Percentiles rank a stretch among this genome's conserved stretches.
These are phyloP conservation scores for Labeo calbasu DNA, from an alignment of 2,797 vertebrate genomes.

Conservation along the genomic window DNA sequence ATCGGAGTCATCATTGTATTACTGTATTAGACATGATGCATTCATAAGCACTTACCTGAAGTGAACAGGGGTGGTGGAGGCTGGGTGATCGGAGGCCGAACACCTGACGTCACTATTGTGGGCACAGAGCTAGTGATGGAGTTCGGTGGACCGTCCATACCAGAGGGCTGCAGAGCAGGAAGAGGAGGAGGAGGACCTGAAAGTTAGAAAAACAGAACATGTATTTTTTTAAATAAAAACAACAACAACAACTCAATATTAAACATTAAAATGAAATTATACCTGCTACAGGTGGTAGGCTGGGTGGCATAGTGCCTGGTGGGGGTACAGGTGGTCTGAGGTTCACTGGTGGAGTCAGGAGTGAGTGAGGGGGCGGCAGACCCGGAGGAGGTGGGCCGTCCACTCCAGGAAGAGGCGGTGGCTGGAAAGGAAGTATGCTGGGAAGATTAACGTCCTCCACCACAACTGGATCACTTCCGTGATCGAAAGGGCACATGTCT, in stretches of 20 bases:
- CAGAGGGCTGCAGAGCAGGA: conserved; percentile 90
- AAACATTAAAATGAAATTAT: background rate
- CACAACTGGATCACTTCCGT: conserved; percentile 96
- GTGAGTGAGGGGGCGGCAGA: conserved; percentile 89
- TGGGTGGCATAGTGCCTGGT: conserved; percentile 90
- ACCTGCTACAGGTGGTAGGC: conserved; percentile 95
- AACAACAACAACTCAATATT: background rate
- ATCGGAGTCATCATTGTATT: background rate
- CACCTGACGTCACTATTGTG: conserved; percentile 92
- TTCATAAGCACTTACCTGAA: conserved; percentile 76
- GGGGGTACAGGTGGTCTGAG: conserved; percentile 92
- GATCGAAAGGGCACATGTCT: conserved; percentile 97
- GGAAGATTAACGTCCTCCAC: conserved; percentile 97
- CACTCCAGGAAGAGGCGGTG: conserved; percentile 90
- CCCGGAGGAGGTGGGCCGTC: conserved; percentile 90
- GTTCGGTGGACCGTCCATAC: conserved; percentile 94
- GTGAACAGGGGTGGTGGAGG: conserved; percentile 85
- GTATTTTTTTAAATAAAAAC: too few species aligned
- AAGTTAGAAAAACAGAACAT: background rate
- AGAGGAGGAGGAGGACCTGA: conserved; percentile 94
- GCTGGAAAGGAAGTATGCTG: conserved; percentile 93
- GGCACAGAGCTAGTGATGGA: conserved; percentile 95
- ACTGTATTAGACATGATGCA: background rate
- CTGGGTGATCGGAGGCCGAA: conserved; percentile 89
- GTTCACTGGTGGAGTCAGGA: conserved; percentile 91